Base-by-base conservation (phyloP, 1,140 invertebrate genomes). In the Anagrus nilaparvatae region DNA sequence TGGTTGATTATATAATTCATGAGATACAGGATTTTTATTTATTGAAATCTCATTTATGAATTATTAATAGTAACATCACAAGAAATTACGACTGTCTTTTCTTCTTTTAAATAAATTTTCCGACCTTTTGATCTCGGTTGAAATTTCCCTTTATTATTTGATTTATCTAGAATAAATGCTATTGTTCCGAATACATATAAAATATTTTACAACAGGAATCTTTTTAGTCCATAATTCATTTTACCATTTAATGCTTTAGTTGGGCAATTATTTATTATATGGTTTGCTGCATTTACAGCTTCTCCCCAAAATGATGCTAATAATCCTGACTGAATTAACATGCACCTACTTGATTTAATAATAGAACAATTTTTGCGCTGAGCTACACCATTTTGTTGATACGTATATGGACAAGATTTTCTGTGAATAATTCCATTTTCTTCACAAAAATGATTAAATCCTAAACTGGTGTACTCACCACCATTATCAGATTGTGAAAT, bases 151-250 rank as follows among this genome's bases (percentile, higher is more conserved):
- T 44, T 40, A 18, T 45, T 49, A 29, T 47, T 50, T 27, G 46
- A 30, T 10, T 50, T 32, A 3, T 46, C 49, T 0, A 41, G 43
- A 9, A 50, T 50, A 34, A 53, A 47, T 12, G 54, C 54, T 20
- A 40, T 19, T 25, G 47, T 51, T 13, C 59, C 56, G 50, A 60
- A 60, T 6, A 52, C 51, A n/a, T 44, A 47, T 36, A 17, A 61
- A 45, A 39, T 51, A 40, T 13, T 21, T 30, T 4, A 47, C 16
- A 12, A 41, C 23, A 3, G 44, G 39, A 5, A 12, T 13, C 14
- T 32, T 31, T 10, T 34, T 29, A 3, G 10, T 24, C 44, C 34
- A 46, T 4, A 32, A 5, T 20, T 46, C 19, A 23, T 8, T 44
- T 24, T 13, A 4, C 10, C 4, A 5, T 23, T 10, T 3, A 46